These are phyloP conservation scores for Phalera bucephala DNA, from an alignment of 2,888 invertebrate genomes.

Conservation along the genomic window DNA sequence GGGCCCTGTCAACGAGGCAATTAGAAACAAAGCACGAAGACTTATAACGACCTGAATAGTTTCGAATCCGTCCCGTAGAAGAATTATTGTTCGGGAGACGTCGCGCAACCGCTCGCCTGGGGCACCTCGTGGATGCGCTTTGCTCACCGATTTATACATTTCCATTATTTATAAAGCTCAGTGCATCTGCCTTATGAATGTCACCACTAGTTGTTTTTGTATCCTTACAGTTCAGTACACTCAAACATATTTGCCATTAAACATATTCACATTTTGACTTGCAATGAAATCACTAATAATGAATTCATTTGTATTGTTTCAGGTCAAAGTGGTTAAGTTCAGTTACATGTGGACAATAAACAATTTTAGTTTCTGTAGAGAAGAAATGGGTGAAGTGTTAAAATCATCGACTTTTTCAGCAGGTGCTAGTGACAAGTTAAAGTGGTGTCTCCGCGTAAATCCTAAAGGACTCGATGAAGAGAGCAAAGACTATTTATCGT, in stretches of 20 bases:
- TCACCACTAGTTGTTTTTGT: constrained; percentile 1
- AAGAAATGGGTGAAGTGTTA: constrained; percentile 99
- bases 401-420: constrained; percentile 99
- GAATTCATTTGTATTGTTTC: constrained; percentile 68
- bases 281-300: constrained; percentile 18
- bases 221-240: background rate
- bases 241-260: background rate
- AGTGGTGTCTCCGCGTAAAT: constrained; percentile 99
- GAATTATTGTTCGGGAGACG: constrained; percentile 42
- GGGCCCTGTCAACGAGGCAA: constrained; percentile 46
- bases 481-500: constrained; percentile 99
- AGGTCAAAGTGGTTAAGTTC: constrained; percentile 99
- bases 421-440: constrained; percentile 99
- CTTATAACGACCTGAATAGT: constrained; percentile 36
- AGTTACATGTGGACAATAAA: constrained; percentile 99
- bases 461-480: constrained; percentile 99
- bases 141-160: constrained; percentile 21
- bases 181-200: constrained; percentile 11
- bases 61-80: constrained; percentile 33
- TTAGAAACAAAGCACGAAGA: constrained; percentile 48
- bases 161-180: constrained; percentile 28
- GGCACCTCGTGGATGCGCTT: constrained; percentile 35
- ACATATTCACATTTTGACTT: background rate
- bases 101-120: constrained; percentile 21
- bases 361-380: constrained; percentile 99